Evolutionary conservation across 1,140 invertebrate species (phyloP).

Genomic region (Araneus ventricosus): DNA sequence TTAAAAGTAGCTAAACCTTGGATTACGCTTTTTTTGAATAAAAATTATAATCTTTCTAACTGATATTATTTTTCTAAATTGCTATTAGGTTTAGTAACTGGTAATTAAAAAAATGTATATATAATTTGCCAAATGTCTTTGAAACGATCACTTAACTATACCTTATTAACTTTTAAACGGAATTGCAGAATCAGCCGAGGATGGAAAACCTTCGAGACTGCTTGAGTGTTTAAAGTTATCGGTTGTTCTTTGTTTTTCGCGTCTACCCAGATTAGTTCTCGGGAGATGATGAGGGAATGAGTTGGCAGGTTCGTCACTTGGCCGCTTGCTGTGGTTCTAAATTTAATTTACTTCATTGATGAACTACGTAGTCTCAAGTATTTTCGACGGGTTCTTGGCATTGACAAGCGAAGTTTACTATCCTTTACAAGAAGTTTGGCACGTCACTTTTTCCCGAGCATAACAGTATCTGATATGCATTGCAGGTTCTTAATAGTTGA

Average conservation of each 20-base stretch:
- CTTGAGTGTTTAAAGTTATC: neutral
- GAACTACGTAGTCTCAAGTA: slow-evolving; percentile 40
- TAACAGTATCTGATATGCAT: neutral
- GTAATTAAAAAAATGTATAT: no score
- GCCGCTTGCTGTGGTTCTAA: slow-evolving; percentile 41
- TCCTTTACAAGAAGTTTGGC: neutral
- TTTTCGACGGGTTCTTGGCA: slow-evolving; percentile 49
- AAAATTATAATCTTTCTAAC: no score
- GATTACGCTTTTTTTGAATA: no score
- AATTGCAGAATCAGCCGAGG: no score
- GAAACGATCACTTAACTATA: no score
- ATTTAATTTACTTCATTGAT: slow-evolving; percentile 73
- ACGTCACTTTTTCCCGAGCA: neutral
- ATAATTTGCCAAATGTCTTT: no score
- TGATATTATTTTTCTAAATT: no score
- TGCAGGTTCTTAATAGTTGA: no score
- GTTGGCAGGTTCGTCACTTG: slow-evolving; percentile 67
- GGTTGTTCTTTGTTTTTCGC: slow-evolving; percentile 5
- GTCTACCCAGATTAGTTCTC: slow-evolving; percentile 31
- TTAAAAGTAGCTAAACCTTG: no score
- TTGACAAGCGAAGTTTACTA: slow-evolving; percentile 34
- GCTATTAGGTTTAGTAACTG: no score
- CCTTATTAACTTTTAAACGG: no score
- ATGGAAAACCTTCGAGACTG: neutral
- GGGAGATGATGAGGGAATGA: slow-evolving; percentile 39